Evolutionary conservation across 2,888 invertebrate genomes (phyloP).

Genomic region (Tachystola acroxantha): DNA sequence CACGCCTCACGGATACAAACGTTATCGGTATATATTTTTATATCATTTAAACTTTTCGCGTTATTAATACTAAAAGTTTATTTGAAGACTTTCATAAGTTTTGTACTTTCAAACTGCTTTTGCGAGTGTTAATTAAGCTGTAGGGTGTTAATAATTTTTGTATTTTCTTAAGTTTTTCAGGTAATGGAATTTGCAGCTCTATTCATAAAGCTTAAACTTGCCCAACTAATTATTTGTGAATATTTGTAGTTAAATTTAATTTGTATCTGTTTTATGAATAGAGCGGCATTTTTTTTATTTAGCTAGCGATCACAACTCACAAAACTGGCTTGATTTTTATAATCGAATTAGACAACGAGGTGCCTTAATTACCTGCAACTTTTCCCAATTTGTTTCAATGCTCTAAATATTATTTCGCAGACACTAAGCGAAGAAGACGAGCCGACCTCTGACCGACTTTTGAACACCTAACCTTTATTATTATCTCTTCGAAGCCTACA

Average conservation of each 20-base stretch:
- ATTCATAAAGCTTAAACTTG: not conserved
- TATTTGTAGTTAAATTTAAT: too few species aligned
- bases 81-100: slow-evolving; percentile 1
- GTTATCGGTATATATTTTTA: slow-evolving; percentile 26
- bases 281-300: too few species aligned
- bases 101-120: slow-evolving; percentile 16
- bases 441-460: slow-evolving; percentile 22
- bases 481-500: slow-evolving; percentile 17
- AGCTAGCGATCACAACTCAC: too few species aligned
- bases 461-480: slow-evolving; percentile 17
- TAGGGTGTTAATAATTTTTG: not conserved
- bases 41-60: slow-evolving; percentile 13
- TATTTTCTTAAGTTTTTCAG: not conserved
- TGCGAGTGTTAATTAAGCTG: slow-evolving; percentile 8
- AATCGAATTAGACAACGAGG: too few species aligned
- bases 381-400: too few species aligned
- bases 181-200: not conserved
- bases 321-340: too few species aligned
- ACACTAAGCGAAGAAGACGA: too few species aligned
- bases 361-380: too few species aligned
- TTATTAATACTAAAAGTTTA: slow-evolving; percentile 14
- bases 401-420: too few species aligned
- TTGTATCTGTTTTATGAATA: too few species aligned
- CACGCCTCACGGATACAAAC: slow-evolving; percentile 23
- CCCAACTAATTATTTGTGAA: not conserved